phyloP scores from a whole-genome alignment of 1,140 invertebrate species.

The Drosophila punjabiensis region DNA sequence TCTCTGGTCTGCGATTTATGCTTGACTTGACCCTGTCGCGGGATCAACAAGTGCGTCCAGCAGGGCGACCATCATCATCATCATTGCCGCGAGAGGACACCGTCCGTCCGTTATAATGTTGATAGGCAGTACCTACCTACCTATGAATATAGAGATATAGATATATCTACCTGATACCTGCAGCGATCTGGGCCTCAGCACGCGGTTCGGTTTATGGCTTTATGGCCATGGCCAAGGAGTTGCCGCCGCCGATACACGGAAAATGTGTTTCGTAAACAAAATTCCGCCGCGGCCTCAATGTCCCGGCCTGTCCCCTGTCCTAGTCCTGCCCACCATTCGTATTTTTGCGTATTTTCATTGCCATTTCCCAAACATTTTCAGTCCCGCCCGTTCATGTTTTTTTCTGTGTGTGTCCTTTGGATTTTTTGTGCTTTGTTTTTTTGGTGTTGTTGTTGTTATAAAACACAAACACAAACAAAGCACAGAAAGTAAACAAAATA shows the following conservation, averaged over 20 bases:
- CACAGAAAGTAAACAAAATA: constrained; percentile 5
- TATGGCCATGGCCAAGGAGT: constrained; percentile 68
- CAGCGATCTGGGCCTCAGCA: constrained; percentile 16
- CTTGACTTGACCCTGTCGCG: constrained; percentile 34
- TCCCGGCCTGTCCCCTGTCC: background rate
- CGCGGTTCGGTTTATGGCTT: constrained; percentile 54
- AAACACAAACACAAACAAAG: background rate
- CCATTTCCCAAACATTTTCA: background rate
- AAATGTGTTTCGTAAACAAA: constrained; percentile 79
- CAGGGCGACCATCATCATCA: constrained; percentile 33
- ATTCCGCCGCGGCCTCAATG: constrained; percentile 20
- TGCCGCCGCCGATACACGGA: constrained; percentile 62
- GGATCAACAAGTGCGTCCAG: constrained; percentile 46
- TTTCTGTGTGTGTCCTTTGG: constrained; percentile 9
- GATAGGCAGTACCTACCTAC: background rate
- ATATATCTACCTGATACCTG: constrained; percentile 19
- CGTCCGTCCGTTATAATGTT: background rate
- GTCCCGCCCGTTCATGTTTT: constrained; percentile 32
- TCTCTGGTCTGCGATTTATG: constrained; percentile 3
- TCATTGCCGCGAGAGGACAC: constrained; percentile 13
- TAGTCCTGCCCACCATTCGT: constrained; percentile 26
- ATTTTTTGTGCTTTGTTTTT: background rate
- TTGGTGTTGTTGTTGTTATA: background rate
- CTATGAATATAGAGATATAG: background rate
- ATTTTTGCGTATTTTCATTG: constrained; percentile 23